Evolutionary conservation across 1,140 invertebrate species (phyloP).

Genomic region (Hypothenemus hampei): DNA sequence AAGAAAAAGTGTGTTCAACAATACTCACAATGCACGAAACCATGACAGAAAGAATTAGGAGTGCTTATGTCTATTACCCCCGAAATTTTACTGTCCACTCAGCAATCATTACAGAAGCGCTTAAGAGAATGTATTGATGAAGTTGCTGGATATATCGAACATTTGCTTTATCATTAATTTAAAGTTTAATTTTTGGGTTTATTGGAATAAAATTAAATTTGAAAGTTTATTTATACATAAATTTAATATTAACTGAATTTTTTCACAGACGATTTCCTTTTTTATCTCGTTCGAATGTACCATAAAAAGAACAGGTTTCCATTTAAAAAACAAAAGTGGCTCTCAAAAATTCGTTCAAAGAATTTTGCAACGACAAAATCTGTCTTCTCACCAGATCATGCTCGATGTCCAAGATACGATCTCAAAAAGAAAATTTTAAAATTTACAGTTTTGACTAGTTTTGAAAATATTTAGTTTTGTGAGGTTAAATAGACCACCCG

Average conservation of each 20-base stretch:
- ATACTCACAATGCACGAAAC: not conserved
- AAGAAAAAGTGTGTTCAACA: too few species aligned
- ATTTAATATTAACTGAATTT: not conserved
- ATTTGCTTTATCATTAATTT: too few species aligned
- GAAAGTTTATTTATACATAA: not conserved
- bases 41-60: not conserved
- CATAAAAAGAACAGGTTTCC: not conserved
- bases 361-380: not conserved
- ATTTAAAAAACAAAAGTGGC: not conserved
- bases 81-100: too few species aligned
- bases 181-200: not conserved
- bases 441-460: not conserved
- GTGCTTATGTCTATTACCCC: not conserved
- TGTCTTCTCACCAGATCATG: too few species aligned
- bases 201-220: not conserved
- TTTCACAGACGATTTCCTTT: not conserved
- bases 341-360: not conserved
- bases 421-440: not conserved
- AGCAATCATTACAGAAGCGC: too few species aligned
- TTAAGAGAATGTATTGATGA: too few species aligned
- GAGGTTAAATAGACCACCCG: too few species aligned
- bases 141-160: too few species aligned
- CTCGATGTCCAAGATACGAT: too few species aligned
- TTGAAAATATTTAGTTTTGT: not conserved
- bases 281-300: not conserved